Conservation (phyloP, 1,140 invertebrate genomes). For the Calephelis virginiensis region DNA sequence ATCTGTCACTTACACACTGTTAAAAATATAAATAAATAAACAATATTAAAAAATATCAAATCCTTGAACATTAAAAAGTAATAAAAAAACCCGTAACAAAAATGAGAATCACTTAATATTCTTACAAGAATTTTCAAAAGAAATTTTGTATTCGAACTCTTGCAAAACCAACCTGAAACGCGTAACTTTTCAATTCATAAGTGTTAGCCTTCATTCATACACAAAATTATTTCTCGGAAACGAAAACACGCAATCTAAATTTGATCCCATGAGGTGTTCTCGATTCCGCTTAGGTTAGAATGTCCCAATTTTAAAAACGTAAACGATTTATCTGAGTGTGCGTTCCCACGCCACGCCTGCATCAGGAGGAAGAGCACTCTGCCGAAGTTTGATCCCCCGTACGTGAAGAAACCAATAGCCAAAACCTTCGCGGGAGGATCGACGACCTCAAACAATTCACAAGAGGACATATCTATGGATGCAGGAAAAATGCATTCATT, state of each 20-base stretch:
- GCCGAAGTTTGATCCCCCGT: conserved; percentile 91
- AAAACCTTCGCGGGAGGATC: conserved; percentile 83
- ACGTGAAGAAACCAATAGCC: conserved; percentile 88
- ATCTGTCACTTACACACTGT: too few relatives aligned
- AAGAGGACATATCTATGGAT: conserved; percentile 87
- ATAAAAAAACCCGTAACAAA: too few relatives aligned
- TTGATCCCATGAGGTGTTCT: conserved; percentile 54
- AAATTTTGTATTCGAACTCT: neutral
- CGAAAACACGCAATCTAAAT: conserved; percentile 55
- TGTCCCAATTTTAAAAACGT: conserved; percentile 58
- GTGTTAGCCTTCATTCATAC: conserved; percentile 41
- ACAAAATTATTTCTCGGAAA: conserved; percentile 44
- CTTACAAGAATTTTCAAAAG: too few relatives aligned
- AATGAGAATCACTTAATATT: too few relatives aligned
- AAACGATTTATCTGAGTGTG: conserved; percentile 77
- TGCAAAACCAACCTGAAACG: neutral
- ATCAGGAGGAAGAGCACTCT: conserved; percentile 91
- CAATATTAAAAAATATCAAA: too few relatives aligned
- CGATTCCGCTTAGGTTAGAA: conserved; percentile 47
- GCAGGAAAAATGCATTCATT: conserved; percentile 88
- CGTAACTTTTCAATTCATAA: conserved; percentile 2
- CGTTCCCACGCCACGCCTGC: conserved; percentile 75
- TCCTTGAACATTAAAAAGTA: too few relatives aligned
- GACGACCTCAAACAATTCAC: conserved; percentile 84
- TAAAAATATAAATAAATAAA: too few relatives aligned